Evolutionary conservation across 2,113 vertebrate species (phyloP), one percentile per base, ranked within the genome.

Genomic region (Pionites leucogaster): DNA sequence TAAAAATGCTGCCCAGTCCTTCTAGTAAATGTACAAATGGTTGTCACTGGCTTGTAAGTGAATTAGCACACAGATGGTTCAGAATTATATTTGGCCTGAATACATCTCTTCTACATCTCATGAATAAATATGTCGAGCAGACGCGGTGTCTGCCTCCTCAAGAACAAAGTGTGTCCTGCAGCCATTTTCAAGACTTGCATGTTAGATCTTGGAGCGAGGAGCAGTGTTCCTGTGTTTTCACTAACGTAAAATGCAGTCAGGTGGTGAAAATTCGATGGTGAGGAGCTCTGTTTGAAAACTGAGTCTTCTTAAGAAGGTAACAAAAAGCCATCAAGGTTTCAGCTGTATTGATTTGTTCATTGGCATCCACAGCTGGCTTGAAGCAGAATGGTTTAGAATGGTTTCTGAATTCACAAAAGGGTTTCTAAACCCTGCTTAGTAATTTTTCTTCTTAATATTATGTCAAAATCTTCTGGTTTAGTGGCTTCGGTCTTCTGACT

Each of bases 101-200:
- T 91, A 37, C 90, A 89, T 93, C 75, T 95, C 77, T 77, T 88
- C 96, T 93, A 23, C 91, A 93, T 93, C 86, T 96, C 88, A 93
- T 95, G 88, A 93, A 95, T 94, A 93, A 92, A 92, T 72, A 65
- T 67, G 53, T 59, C 60, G n/a, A 81, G 88, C 88, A 94, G 79
- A 39, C 2, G 0, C 1, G 3, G 25, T 62, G 62, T 90, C 76
- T 95, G 86, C 80, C 20, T 83, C 86, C 86, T 63, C 1, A 0
- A 67, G 91, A 95, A 46, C 91, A 86, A 90, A 96, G 92, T 41
- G 0, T 74, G 76, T 93, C 96, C 92, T 81, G 13, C 49, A 88
- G 94, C 76, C 76, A 33, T 88, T 88, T 39, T 39, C 71, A 39
- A 17, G 85, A 27, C 59, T 47, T 50, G 52, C 29, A 1, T 55